Percentiles rank a stretch among this genome's conserved stretches.
Conservation (phyloP, 2,797 vertebrate genomes). For the Tadarida brasiliensis region DNA sequence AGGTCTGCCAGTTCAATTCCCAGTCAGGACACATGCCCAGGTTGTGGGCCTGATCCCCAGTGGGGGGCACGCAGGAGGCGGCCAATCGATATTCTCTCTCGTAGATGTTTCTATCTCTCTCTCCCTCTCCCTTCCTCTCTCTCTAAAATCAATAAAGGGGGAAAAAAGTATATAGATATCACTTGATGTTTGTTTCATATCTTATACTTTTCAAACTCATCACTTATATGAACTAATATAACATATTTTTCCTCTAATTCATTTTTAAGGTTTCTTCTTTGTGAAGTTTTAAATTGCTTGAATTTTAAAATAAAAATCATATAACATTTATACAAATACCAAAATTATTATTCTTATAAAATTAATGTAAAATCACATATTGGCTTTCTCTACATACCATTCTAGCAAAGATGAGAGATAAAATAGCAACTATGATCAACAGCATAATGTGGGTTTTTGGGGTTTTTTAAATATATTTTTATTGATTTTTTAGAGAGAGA, state of each 20-base stretch:
- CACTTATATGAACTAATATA: neutral
- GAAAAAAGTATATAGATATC: neutral
- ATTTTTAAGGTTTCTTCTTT: slow-evolving; percentile 45
- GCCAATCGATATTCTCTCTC: too few species aligned
- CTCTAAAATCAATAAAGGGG: too few species aligned
- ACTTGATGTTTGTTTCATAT: neutral
- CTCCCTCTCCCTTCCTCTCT: too few species aligned
- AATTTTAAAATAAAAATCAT: slow-evolving; percentile 40
- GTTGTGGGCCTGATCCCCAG: too few species aligned
- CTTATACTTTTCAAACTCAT: slow-evolving; percentile 17
- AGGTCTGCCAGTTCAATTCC: neutral
- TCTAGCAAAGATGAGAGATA: neutral
- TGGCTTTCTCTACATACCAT: neutral
- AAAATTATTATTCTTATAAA: slow-evolving; percentile 49
- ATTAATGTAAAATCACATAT: slow-evolving; percentile 34
- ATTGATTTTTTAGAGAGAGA: too few species aligned
- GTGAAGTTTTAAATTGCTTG: slow-evolving; percentile 34
- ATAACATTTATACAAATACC: neutral
- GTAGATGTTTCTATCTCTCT: too few species aligned
- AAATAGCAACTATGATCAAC: neutral
- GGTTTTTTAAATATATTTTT: too few species aligned
- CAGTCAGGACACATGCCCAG: too few species aligned
- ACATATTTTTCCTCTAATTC: slow-evolving; percentile 6
- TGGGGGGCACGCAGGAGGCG: too few species aligned
- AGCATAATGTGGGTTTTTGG: neutral